These are phyloP conservation scores for Drosophila borealis DNA, from an alignment of 2,888 invertebrate species.

Conservation along the genomic window DNA sequence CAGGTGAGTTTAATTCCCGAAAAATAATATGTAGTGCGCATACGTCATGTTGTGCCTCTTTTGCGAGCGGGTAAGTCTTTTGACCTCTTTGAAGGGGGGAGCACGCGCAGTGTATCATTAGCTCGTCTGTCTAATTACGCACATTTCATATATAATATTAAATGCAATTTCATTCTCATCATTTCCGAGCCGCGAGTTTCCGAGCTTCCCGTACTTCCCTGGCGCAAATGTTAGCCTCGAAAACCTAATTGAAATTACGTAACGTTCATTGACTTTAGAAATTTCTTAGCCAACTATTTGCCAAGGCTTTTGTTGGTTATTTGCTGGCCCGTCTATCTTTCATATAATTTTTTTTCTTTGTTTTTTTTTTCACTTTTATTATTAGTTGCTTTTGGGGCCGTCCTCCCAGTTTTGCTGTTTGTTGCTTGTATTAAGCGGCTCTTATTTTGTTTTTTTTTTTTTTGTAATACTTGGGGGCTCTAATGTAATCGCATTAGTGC, in stretches of 20 bases:
- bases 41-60: constrained; percentile 12
- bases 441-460: constrained; percentile 11
- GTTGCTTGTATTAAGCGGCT: constrained; percentile 50
- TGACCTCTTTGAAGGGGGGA: constrained; percentile 43
- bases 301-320: constrained; percentile 29
- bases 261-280: constrained; percentile 79
- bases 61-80: constrained; percentile 59
- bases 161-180: constrained; percentile 78
- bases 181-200: constrained; percentile 54
- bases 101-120: constrained; percentile 31
- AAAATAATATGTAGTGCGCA: constrained; percentile 4
- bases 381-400: constrained; percentile 44
- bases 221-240: constrained; percentile 18
- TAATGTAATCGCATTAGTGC: constrained; percentile 80
- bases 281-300: constrained; percentile 48
- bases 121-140: constrained; percentile 57
- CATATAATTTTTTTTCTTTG: not conserved
- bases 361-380: constrained; percentile 73
- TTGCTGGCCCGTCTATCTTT: constrained; percentile 15
- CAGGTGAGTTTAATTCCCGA: constrained; percentile 41
- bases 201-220: constrained; percentile 6
- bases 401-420: constrained; percentile 16
- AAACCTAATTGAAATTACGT: constrained; percentile 79
- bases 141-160: constrained; percentile 47
- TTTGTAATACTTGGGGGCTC: constrained; percentile 52